Conservation (phyloP, 92 coral and sea anemone genomes). For the Porites cylindrica region DNA sequence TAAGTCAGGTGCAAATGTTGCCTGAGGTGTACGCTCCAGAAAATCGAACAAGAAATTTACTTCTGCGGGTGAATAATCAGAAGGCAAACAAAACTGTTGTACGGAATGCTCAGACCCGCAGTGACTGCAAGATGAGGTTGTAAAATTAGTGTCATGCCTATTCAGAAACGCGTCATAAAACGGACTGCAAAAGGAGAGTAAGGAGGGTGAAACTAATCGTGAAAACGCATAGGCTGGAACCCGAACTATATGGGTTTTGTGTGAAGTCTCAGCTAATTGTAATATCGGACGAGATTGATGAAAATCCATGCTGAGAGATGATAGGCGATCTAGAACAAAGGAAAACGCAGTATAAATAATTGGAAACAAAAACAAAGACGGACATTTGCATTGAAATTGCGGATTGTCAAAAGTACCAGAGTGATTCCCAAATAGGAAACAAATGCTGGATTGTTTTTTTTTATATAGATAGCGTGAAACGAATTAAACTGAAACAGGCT, state of each 20-base stretch:
- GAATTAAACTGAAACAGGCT: too few species aligned
- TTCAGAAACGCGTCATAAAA: not conserved
- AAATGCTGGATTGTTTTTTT: too few species aligned
- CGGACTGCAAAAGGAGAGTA: not conserved
- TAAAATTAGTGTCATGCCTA: not conserved
- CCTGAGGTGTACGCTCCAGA: not conserved
- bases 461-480: too few species aligned
- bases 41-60: slow-evolving; percentile 1
- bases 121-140: not conserved
- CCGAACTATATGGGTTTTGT: not conserved
- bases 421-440: too few species aligned
- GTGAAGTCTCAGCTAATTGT: not conserved
- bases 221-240: not conserved
- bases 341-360: too few species aligned
- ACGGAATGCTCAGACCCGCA: not conserved
- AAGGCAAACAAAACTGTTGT: not conserved
- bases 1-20: not conserved
- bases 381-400: too few species aligned
- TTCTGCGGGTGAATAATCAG: not conserved
- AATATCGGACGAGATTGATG: too few species aligned
- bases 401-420: too few species aligned
- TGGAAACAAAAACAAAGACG: too few species aligned
- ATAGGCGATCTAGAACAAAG: too few species aligned
- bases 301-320: too few species aligned
- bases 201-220: slow-evolving; percentile 1